Base-by-base conservation (phyloP, 2,888 invertebrate species). In the Drosophila multiciliata region DNA sequence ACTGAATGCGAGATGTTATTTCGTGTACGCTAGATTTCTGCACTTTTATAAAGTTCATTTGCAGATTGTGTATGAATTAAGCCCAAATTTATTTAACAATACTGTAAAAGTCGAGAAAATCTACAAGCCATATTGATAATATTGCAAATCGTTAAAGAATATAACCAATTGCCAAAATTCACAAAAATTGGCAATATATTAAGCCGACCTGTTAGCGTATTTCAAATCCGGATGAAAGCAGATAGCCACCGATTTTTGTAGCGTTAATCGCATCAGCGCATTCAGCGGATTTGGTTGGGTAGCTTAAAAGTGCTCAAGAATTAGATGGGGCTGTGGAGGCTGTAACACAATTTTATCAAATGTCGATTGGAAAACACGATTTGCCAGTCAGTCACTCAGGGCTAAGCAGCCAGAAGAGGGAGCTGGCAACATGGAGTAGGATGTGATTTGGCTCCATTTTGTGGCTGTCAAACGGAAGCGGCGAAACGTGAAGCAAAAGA, bases 301-400 rank as follows among this genome's bases (percentile, higher is more conserved):
- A 45, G 52, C 36, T 49, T 57, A n/a, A 45, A 50, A 52, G 23
- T 45, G 45, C 23, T 8, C 26, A 15, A 23, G 3, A 15, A 8
- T 8, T 15, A 3, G 26, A 8, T 2, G 26, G 23, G 33, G 20
- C 15, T 42, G 20, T 12, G 32, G 15, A 42, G 20, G 17, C 33
- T 32, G 62, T 74, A 89, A 87, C 66, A 71, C 85, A 87, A 89
- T 89, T 89, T 80, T 66, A 73, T 74, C 66, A 75, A 87, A 85
- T 87, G 83, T 86, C 87, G 83, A 87, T 89, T 80, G 80, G 69
- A 82, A 80, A 85, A 82, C 75, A 64, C 75, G 76, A 80, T 89
- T 87, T 87, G 75, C 73, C 77, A 75, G 79, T 69, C 79, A 67
- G 79, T 69, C 79, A 67, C 68, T 68, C 77, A 66, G 67, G 49